Percentiles rank a stretch among this genome's conserved stretches.
phyloP scores from a whole-genome alignment of 1,140 invertebrate species.

The Potamilus streckersoni region DNA sequence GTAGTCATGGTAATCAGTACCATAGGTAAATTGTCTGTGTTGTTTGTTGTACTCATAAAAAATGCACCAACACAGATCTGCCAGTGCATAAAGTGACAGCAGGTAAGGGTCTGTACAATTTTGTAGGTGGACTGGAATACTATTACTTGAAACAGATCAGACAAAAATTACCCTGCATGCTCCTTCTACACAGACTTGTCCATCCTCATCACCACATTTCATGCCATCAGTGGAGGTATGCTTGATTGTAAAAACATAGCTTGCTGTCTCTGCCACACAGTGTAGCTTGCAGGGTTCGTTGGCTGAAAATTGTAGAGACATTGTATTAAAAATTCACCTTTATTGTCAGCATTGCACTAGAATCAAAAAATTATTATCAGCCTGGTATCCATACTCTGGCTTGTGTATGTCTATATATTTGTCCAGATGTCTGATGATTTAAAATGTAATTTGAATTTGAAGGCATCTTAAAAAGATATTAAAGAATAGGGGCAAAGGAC shows the following conservation, averaged over 20 bases:
- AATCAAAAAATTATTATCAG: background rate
- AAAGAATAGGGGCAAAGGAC: too few species aligned
- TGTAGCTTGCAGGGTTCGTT: slow-evolving; percentile 85
- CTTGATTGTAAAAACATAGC: slow-evolving; percentile 55
- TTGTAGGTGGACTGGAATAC: too few species aligned
- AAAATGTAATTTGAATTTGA: background rate
- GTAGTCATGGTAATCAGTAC: too few species aligned
- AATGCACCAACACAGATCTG: too few species aligned
- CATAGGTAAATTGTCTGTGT: too few species aligned
- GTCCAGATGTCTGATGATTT: background rate
- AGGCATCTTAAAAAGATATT: too few species aligned
- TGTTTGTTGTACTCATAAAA: too few species aligned
- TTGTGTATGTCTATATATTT: background rate
- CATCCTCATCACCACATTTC: slow-evolving; percentile 80
- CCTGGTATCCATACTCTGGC: background rate
- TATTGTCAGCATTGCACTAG: background rate
- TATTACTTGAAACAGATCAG: too few species aligned
- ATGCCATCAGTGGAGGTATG: slow-evolving; percentile 84
- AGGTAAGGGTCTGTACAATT: too few species aligned
- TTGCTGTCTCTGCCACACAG: slow-evolving; percentile 56
- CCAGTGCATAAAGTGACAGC: too few species aligned
- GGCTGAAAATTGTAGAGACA: slow-evolving; percentile 34
- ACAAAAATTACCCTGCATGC: slow-evolving; percentile 74
- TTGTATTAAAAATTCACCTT: background rate
- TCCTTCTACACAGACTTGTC: slow-evolving; percentile 86